Conservation (phyloP, 1,140 invertebrate genomes). For the Solenopsis fugax region DNA sequence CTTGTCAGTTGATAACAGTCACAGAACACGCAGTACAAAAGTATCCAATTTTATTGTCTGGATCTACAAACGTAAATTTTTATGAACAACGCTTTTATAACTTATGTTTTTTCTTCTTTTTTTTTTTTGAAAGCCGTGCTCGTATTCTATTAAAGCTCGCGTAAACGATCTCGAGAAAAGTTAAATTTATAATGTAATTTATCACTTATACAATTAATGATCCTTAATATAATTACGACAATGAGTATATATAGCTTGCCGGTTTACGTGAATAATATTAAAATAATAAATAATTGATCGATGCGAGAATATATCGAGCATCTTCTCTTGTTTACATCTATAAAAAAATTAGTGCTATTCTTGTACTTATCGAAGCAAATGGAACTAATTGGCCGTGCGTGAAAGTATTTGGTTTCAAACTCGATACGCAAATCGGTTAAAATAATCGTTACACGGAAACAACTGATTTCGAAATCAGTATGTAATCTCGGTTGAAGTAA, state of each 20-base stretch:
- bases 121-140: constrained; percentile 24
- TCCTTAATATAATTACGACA: constrained; percentile 28
- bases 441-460: too few species aligned
- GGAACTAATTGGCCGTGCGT: constrained; percentile 8
- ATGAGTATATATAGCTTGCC: constrained; percentile 27
- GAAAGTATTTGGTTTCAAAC: too few species aligned
- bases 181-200: constrained; percentile 25
- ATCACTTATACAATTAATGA: constrained; percentile 15
- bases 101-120: constrained; percentile 12
- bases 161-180: constrained; percentile 15
- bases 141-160: constrained; percentile 41
- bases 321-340: constrained; percentile 47
- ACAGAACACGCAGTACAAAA: constrained; percentile 48
- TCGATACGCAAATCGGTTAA: too few species aligned
- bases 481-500: too few species aligned
- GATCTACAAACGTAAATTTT: constrained; percentile 52
- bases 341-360: constrained; percentile 48
- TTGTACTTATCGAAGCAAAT: constrained; percentile 62
- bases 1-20: constrained; percentile 17
- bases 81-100: constrained; percentile 3
- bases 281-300: constrained; percentile 73
- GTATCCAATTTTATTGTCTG: constrained; percentile 62
- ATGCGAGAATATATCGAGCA: constrained; percentile 56
- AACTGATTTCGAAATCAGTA: too few species aligned
- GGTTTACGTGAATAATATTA: constrained; percentile 48